phyloP scores from a whole-genome alignment of 2,113 vertebrate genomes.

The Myiozetetes cayanensis region DNA sequence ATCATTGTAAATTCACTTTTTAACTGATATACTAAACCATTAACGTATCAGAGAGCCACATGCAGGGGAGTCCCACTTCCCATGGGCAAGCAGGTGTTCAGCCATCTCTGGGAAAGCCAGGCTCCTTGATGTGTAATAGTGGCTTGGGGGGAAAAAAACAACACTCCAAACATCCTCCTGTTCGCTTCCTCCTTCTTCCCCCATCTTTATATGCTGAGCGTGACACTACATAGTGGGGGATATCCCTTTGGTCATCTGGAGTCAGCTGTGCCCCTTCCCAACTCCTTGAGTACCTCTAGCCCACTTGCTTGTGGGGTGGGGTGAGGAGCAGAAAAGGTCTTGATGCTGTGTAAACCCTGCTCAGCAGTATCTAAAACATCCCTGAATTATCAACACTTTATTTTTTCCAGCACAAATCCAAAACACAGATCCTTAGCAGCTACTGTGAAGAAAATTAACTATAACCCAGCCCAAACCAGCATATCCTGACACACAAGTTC shows the following conservation, averaged over 20 bases:
- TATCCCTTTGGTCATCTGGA: not conserved
- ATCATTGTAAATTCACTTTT: not conserved
- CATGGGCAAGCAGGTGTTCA: not conserved
- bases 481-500: not conserved
- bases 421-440: not conserved
- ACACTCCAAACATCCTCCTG: not conserved
- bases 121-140: too few relatives aligned
- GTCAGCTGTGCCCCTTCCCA: not conserved
- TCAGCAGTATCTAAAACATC: not conserved
- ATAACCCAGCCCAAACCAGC: not conserved
- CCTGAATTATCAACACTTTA: not conserved
- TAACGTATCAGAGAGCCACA: not conserved
- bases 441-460: not conserved
- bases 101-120: not conserved
- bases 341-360: not conserved
- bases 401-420: not conserved
- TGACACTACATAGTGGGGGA: not conserved
- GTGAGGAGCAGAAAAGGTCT: not conserved
- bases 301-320: accelerated
- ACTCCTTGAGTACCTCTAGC: not conserved
- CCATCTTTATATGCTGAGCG: too few relatives aligned
- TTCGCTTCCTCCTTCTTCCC: accelerated
- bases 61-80: not conserved
- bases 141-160: not conserved
- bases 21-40: not conserved